Evolutionary conservation across 2,797 vertebrate species (phyloP).

Genomic region (Sebastes reedi): DNA sequence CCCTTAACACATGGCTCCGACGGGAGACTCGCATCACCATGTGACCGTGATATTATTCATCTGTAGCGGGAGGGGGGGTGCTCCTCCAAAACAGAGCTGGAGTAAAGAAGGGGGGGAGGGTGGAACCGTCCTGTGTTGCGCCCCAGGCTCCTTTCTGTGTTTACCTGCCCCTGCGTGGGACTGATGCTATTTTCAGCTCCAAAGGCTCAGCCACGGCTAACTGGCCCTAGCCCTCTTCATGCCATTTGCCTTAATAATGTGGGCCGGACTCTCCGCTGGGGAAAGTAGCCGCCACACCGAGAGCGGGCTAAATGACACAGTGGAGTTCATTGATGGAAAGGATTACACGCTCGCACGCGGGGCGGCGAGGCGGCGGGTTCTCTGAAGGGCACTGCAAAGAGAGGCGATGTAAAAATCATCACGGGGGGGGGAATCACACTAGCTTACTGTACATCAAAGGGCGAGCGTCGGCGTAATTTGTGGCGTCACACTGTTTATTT

Average conservation of each 20-base stretch:
- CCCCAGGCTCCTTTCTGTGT: constrained; percentile 70
- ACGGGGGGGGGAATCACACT: constrained; percentile 18
- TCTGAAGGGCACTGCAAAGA: constrained; percentile 73
- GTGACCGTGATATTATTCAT: constrained; percentile 71
- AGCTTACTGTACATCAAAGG: constrained; percentile 51
- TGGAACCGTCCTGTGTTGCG: constrained; percentile 33
- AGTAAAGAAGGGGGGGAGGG: constrained; percentile 5
- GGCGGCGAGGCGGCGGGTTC: constrained; percentile 56
- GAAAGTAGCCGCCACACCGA: constrained; percentile 73
- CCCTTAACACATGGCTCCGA: constrained; percentile 42
- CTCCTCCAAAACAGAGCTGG: constrained; percentile 47
- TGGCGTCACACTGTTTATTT: constrained; percentile 47
- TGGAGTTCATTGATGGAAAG: constrained; percentile 82
- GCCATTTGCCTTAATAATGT: constrained; percentile 81
- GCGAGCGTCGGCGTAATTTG: constrained; percentile 36
- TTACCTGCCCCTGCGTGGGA: constrained; percentile 76
- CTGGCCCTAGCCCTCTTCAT: constrained; percentile 68
- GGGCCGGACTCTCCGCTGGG: constrained; percentile 74
- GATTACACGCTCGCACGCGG: constrained; percentile 76
- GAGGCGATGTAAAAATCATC: constrained; percentile 52
- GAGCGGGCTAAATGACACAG: constrained; percentile 79
- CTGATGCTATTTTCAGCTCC: constrained; percentile 82
- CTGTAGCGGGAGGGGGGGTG: constrained; percentile 1
- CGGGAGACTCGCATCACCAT: constrained; percentile 40
- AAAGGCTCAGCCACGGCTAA: constrained; percentile 72